Conservation (phyloP, 2,888 invertebrate genomes). For the Lasioglossum pauxillum region DNA sequence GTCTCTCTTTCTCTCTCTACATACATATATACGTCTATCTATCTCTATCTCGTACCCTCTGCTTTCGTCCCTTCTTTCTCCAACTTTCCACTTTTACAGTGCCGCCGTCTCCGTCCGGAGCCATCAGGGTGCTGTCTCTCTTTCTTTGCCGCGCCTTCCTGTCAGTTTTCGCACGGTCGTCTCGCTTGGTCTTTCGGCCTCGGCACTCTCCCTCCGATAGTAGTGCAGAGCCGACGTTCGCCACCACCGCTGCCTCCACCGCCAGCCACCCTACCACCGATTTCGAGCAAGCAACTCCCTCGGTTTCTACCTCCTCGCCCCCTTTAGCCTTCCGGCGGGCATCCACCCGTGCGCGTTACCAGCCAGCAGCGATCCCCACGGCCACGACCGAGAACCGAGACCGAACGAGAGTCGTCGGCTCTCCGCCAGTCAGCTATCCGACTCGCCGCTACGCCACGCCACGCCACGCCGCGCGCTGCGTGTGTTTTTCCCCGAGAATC, state of each 20-base stretch:
- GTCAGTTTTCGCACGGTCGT: slow-evolving; percentile 27
- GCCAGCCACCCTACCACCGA: slow-evolving; percentile 66
- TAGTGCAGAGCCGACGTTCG: slow-evolving; percentile 64
- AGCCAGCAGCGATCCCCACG: slow-evolving; percentile 78
- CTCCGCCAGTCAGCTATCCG: slow-evolving; percentile 83
- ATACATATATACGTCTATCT: not conserved
- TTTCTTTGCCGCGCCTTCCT: slow-evolving; percentile 6
- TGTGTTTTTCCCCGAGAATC: slow-evolving; percentile 65
- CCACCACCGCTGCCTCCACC: slow-evolving; percentile 61
- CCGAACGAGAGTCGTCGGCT: slow-evolving; percentile 79
- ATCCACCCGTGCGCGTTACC: slow-evolving; percentile 73
- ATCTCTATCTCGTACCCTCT: not conserved
- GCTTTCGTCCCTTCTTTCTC: slow-evolving; percentile 29
- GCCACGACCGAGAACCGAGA: slow-evolving; percentile 77
- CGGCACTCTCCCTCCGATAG: slow-evolving; percentile 49
- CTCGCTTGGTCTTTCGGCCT: slow-evolving; percentile 44
- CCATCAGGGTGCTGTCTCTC: slow-evolving; percentile 28
- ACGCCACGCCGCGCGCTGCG: slow-evolving; percentile 78
- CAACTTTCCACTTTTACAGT: slow-evolving; percentile 45
- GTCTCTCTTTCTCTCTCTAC: not conserved
- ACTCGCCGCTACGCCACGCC: slow-evolving; percentile 79
- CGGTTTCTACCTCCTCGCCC: slow-evolving; percentile 62
- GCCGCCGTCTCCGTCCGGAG: slow-evolving; percentile 10
- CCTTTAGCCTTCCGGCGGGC: slow-evolving; percentile 62
- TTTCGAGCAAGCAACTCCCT: slow-evolving; percentile 68